Conservation (phyloP, 2,888 invertebrate genomes). For the Acrocyrtus sp. region DNA sequence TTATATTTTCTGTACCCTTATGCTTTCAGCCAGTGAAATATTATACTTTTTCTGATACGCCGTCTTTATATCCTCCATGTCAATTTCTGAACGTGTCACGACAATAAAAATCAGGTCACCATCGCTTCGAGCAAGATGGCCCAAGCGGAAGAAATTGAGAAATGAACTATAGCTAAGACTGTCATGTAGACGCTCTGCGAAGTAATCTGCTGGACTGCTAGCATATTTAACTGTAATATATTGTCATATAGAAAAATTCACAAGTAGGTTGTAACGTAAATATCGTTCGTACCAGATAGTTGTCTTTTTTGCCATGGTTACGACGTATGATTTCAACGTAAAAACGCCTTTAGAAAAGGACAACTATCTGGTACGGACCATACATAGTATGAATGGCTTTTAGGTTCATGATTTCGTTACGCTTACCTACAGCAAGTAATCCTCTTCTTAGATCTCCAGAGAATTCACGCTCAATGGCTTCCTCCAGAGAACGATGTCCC, state of each 20-base stretch:
- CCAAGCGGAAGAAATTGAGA: too few relatives aligned
- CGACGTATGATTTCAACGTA: too few relatives aligned
- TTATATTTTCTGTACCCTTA: conserved; percentile 71
- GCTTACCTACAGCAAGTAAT: conserved; percentile 83
- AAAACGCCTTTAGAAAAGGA: too few relatives aligned
- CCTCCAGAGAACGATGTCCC: conserved; percentile 82
- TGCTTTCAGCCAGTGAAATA: conserved; percentile 75
- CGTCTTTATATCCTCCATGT: conserved; percentile 84
- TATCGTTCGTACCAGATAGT: too few relatives aligned
- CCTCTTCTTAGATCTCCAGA: conserved; percentile 87
- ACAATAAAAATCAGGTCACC: conserved; percentile 84
- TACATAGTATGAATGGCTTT: too few relatives aligned
- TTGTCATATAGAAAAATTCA: too few relatives aligned
- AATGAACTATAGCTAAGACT: conserved; percentile 90
- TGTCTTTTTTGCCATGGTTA: too few relatives aligned
- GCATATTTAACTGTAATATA: conserved; percentile 78
- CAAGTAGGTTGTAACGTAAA: too few relatives aligned
- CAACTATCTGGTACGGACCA: too few relatives aligned
- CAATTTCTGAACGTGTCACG: conserved; percentile 84
- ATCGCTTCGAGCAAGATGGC: conserved; percentile 91
- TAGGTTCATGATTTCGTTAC: too few relatives aligned
- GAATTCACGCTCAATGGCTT: conserved; percentile 84
- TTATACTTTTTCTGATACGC: conserved; percentile 80
- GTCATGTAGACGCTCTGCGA: conserved; percentile 85
- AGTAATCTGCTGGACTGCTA: conserved; percentile 82